phyloP scores from a whole-genome alignment of 2,888 invertebrate genomes.

The Athalia circularis region DNA sequence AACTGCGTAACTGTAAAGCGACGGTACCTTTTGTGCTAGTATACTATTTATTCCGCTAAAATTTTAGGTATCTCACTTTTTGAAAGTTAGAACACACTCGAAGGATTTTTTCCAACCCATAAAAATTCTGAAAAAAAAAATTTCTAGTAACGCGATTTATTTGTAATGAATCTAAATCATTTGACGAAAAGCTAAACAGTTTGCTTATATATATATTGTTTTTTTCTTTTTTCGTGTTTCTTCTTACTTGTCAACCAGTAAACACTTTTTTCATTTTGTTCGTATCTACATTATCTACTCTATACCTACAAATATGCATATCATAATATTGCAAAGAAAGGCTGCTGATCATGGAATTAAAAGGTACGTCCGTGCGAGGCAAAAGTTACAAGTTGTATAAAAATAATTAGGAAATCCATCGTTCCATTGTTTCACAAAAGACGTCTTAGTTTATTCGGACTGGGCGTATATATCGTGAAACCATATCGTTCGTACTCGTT shows the following conservation, averaged over 20 bases:
- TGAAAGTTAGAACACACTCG: slow-evolving; percentile 1
- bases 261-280: slow-evolving; percentile 28
- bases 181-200: slow-evolving; percentile 28
- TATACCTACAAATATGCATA: slow-evolving; percentile 43
- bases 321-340: slow-evolving; percentile 35
- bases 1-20: slow-evolving; percentile 23
- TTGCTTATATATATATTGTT: slow-evolving; percentile 2
- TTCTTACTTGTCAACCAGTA: slow-evolving; percentile 17
- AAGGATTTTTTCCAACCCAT: neutral
- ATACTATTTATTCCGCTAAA: slow-evolving; percentile 27
- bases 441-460: neutral
- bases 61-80: slow-evolving; percentile 3
- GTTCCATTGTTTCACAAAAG: neutral
- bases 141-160: slow-evolving; percentile 24
- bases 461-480: slow-evolving; percentile 8
- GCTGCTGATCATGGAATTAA: slow-evolving; percentile 40
- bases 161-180: slow-evolving; percentile 21
- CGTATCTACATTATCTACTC: slow-evolving; percentile 26
- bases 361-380: slow-evolving; percentile 39
- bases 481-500: slow-evolving; percentile 30
- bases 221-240: neutral
- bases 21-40: slow-evolving; percentile 30
- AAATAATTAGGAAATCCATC: neutral
- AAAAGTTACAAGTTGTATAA: neutral
- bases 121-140: neutral